Percentiles rank a stretch among this genome's conserved stretches.
Evolutionary conservation across 2,113 vertebrate genomes (phyloP).

Genomic region (human): GRCh38 chr7:47429001-47429500

Average conservation of each 20-base stretch:
- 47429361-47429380: background rate
- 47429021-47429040: background rate
- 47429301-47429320: fast-evolving
- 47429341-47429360: background rate
- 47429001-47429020: background rate
- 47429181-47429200: background rate
- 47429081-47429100: background rate
- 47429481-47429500: too few relatives aligned
- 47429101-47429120: background rate
- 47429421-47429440: too few relatives aligned
- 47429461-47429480: too few relatives aligned
- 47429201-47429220: background rate
- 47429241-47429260: fast-evolving
- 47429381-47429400: too few relatives aligned
- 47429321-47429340: fast-evolving
- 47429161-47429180: background rate
- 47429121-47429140: background rate
- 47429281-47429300: too few relatives aligned
- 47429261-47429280: fast-evolving
- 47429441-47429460: too few relatives aligned
- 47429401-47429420: too few relatives aligned
- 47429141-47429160: background rate
- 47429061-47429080: fast-evolving
- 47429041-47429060: background rate
- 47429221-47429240: fast-evolving